These are phyloP conservation scores for Propsilocerus akamusi DNA, from an alignment of 1,140 invertebrate species.

Conservation along the genomic window DNA sequence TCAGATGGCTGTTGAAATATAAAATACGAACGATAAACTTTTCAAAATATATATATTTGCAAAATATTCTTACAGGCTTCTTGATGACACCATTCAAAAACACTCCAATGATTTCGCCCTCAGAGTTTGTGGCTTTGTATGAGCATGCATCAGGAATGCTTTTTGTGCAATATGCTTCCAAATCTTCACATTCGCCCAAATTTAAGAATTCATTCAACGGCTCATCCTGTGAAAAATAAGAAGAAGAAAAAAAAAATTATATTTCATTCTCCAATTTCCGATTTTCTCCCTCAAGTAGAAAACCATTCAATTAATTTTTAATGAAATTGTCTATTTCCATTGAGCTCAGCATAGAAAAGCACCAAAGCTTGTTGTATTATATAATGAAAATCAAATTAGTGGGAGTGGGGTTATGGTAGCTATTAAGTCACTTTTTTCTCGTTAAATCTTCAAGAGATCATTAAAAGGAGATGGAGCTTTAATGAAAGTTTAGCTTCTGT, in stretches of 20 bases:
- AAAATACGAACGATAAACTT: background rate
- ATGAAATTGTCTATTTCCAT: background rate
- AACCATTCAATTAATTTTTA: background rate
- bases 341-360: no score
- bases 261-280: conserved; percentile 11
- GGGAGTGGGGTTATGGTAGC: no score
- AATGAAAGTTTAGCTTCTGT: no score
- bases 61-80: conserved; percentile 12
- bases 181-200: conserved; percentile 33
- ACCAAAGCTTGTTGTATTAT: no score
- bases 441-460: no score
- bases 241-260: conserved; percentile 10
- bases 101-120: conserved; percentile 38
- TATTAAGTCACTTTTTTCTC: no score
- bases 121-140: conserved; percentile 34
- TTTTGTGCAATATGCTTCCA: conserved; percentile 38
- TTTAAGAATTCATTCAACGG: conserved; percentile 38
- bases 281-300: background rate
- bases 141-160: conserved; percentile 35
- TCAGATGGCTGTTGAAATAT: conserved; percentile 5
- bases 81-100: conserved; percentile 18
- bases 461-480: no score
- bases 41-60: background rate
- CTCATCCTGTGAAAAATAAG: conserved; percentile 36
- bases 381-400: no score